Percentiles rank a stretch among this genome's conserved stretches.
Evolutionary conservation across 2,113 vertebrate genomes (phyloP).

Genomic region (Gallinago undulata): DNA sequence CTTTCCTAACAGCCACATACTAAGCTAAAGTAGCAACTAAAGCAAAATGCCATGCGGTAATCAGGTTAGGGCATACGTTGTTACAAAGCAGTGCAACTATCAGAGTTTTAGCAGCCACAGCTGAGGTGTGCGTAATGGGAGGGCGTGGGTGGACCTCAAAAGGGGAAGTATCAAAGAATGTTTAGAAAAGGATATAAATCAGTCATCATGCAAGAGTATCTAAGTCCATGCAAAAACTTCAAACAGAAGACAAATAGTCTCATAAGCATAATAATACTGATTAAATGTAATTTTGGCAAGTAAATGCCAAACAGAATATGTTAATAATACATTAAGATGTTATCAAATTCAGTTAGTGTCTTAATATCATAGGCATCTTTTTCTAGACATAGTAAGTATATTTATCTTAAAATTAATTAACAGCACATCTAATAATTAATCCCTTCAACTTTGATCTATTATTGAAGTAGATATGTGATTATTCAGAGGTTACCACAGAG

Average conservation of each 20-base stretch:
- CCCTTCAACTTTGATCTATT: neutral
- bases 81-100: neutral
- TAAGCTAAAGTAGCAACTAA: neutral
- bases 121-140: neutral
- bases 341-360: neutral
- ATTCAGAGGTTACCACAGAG: neutral
- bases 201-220: neutral
- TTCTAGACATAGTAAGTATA: neutral
- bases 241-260: neutral
- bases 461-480: neutral
- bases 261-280: neutral
- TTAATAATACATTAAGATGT: neutral
- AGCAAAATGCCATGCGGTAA: neutral
- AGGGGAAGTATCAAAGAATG: neutral
- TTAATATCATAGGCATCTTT: neutral
- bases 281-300: neutral
- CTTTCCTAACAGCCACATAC: neutral
- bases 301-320: neutral
- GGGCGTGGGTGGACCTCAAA: neutral
- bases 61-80: accelerated
- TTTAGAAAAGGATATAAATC: neutral
- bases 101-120: neutral
- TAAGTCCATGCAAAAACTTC: neutral
- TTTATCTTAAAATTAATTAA: neutral
- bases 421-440: neutral